phyloP scores from a whole-genome alignment of 1,140 invertebrate genomes.

The Penaeus japonicus region DNA sequence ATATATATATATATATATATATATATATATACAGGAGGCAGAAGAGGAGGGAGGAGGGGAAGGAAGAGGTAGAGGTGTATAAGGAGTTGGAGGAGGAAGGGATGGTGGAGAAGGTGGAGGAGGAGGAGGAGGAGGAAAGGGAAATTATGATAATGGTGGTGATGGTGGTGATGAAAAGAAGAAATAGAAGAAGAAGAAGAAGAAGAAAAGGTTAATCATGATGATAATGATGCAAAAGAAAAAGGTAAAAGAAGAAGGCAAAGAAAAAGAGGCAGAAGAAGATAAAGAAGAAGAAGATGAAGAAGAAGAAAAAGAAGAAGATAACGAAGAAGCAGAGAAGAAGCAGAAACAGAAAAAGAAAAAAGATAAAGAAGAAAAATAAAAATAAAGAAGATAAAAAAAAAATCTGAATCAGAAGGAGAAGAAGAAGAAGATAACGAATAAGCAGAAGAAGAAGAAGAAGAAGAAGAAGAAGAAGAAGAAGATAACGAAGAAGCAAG shows the following conservation, averaged over 20 bases:
- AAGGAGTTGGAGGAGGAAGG: not conserved
- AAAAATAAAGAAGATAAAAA: not conserved
- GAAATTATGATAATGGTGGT: not conserved
- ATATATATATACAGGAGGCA: not conserved
- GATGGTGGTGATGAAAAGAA: not conserved
- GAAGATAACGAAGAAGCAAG: not conserved
- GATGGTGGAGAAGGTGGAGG: too few relatives aligned
- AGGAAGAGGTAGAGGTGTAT: not conserved
- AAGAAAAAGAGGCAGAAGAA: not conserved
- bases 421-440: not conserved
- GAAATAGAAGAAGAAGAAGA: not conserved
- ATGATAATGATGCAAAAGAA: too few relatives aligned
- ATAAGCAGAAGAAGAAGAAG: not conserved
- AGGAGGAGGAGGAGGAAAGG: not conserved
- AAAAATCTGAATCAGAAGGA: not conserved
- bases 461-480: not conserved
- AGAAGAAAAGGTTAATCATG: constrained; percentile 1
- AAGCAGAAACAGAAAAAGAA: not conserved
- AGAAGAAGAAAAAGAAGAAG: not conserved
- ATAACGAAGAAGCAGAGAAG: too few relatives aligned
- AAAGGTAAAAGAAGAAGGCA: too few relatives aligned
- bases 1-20: not conserved
- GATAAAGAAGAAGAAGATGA: not conserved
- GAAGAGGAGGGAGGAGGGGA: not conserved
- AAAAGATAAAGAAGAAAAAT: not conserved